Base-by-base conservation (phyloP, 2,888 invertebrate genomes). In the Syritta pipiens region DNA sequence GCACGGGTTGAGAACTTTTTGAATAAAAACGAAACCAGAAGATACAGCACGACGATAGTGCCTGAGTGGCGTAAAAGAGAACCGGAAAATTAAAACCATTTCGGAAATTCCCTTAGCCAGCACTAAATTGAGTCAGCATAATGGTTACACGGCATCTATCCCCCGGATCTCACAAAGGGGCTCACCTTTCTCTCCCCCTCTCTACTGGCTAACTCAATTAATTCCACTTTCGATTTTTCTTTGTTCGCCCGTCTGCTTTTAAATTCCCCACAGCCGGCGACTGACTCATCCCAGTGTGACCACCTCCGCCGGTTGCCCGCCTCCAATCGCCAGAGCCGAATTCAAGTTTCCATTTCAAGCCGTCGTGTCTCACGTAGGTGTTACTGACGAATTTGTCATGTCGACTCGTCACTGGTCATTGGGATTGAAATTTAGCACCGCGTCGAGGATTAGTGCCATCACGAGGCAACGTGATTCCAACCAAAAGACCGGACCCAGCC, bases 31-130 rank as follows among this genome's bases (percentile, higher is more conserved):
- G n/a, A n/a, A n/a, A n/a, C n/a, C n/a, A n/a, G n/a, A n/a, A n/a
- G n/a, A n/a, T n/a, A n/a, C n/a, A n/a, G n/a, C n/a, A 32, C 32
- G 32, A 32, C 6, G 30, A 30, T 30, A n/a, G n/a, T n/a, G n/a
- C n/a, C n/a, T 2, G 37, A 37, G 12, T 37, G 37, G 6, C 35
- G 26, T 53, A 60, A 32, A 51, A 28, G 10, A 48, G 59, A 71
- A 77, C 46, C 46, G 72, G 71, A 71, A 77, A 77, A 77, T 77
- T 77, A 65, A 77, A 71, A 65, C 22, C 59, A 28, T 59, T 53
- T 53, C 48, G 65, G 77, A 71, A 71, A 59, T 40, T 71, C 53
- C 44, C 17, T 46, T 10, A 37, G 55, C 44, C 49, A 24, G 49
- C 37, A 24, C 12, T 35, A 57, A 75, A 62, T 51, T 46, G 32